Evolutionary conservation across 2,113 vertebrate genomes (phyloP), one percentile per base, ranked within the genome.

Genomic region (Pelecanus crispus): DNA sequence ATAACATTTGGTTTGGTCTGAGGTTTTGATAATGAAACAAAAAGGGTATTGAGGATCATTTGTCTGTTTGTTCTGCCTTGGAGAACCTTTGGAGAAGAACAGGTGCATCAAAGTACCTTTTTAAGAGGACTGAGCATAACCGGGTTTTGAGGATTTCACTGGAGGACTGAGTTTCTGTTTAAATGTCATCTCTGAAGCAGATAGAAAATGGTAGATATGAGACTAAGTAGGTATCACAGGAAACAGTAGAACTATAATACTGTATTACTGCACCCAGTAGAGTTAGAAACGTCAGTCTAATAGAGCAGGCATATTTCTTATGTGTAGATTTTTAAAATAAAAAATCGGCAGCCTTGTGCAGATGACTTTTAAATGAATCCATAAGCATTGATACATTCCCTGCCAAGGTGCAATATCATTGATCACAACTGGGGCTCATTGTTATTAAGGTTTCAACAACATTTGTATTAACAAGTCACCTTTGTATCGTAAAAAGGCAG

Each of bases 401-500:
- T 92, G 92, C 88, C 92, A 95, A 96, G 91, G 95, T 95, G 65
- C 83, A 92, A 47, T 91, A 94, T 63, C 96, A 95, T 91, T 95
- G 94, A 97, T 97, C 95, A 91, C 95, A 81, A 95, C 65, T 62
- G 91, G 79, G 86, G 84, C 88, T 92, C 73, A 66, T 93, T 94
- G 93, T 92, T 96, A 95, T 88, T 96, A 94, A 94, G 92, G 94
- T 92, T 97, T 95, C 94, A 93, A 94, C 95, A 96, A 92, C 94
- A 74, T 96, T 97, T 96, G 94, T 96, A 97, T 97, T 97, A 97
- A 96, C 92, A 96, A 96, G 95, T 96, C 96, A 97, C 96, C 95
- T 97, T 96, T 95, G 94, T 90, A 65, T 97, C 24, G 24, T 96
- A 89, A 96, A 96, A 95, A 96, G 92, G 91, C 93, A 95, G 89